These are phyloP conservation scores for Ctenopoma multispine DNA, from an alignment of 2,797 vertebrate genomes.

Conservation along the genomic window DNA sequence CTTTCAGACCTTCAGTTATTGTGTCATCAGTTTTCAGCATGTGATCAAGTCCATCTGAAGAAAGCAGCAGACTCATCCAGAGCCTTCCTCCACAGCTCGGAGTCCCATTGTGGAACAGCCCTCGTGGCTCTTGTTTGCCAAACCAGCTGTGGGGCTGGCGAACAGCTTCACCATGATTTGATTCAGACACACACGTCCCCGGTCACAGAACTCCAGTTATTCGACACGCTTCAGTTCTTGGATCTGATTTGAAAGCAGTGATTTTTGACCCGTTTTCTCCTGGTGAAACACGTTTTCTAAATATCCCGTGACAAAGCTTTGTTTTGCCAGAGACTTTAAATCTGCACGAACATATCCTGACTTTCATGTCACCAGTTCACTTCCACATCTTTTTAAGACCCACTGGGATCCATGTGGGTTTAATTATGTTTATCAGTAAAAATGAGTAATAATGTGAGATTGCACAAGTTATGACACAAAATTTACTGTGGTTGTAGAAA, in stretches of 20 bases:
- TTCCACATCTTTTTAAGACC: no score
- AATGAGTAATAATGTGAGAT: no score
- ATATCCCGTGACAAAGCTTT: conserved; percentile 10
- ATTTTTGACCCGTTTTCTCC: conserved; percentile 9
- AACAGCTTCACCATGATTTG: conserved; percentile 15
- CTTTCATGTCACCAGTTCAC: neutral
- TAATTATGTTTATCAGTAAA: no score
- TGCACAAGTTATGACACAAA: no score
- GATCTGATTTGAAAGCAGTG: conserved; percentile 17
- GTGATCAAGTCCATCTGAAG: conserved; percentile 28
- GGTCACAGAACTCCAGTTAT: conserved; percentile 12
- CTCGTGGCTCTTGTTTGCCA: conserved; percentile 37
- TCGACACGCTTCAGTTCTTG: neutral
- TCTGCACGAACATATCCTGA: neutral
- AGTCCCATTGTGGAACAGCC: conserved; percentile 16
- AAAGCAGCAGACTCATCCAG: conserved; percentile 32
- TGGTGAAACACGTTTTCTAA: conserved; percentile 17
- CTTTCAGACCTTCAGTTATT: conserved; percentile 1
- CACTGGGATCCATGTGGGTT: no score
- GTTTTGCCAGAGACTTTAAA: neutral
- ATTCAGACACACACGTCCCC: conserved; percentile 53
- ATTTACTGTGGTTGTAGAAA: no score
- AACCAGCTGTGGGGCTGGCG: conserved; percentile 53
- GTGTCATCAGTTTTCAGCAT: conserved; percentile 21
- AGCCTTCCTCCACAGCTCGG: conserved; percentile 17